Percentiles rank a stretch among this genome's conserved stretches.
Evolutionary conservation across 2,113 vertebrate species (phyloP).

Genomic region (Nothocercus julius): DNA sequence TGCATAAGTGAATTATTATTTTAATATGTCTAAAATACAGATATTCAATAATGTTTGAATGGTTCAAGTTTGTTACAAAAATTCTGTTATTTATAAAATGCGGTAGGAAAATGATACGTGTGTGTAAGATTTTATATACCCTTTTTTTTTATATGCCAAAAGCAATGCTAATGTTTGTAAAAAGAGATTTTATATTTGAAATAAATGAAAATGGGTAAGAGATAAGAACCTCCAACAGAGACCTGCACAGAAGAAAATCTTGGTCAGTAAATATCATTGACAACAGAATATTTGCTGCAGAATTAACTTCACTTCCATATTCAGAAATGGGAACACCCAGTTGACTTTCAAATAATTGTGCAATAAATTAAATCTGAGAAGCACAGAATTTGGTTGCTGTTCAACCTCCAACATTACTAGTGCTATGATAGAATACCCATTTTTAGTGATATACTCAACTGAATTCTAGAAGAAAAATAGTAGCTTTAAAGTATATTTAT

Average conservation of each 20-base stretch:
- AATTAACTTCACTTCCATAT: neutral
- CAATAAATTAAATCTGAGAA: neutral
- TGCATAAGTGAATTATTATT: neutral
- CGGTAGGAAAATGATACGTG: neutral
- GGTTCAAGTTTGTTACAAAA: neutral
- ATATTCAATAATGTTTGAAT: neutral
- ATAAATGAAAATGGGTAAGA: neutral
- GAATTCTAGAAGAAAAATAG: neutral
- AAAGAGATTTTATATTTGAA: neutral
- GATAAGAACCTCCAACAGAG: neutral
- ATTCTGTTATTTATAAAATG: conserved; percentile 12
- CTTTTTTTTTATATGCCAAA: neutral
- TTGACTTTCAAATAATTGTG: neutral
- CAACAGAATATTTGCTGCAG: neutral
- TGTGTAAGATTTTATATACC: neutral
- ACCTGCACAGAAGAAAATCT: neutral
- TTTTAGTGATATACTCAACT: neutral
- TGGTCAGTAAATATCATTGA: neutral
- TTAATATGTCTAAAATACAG: neutral
- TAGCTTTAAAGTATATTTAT: neutral
- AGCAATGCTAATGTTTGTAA: neutral
- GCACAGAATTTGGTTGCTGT: neutral
- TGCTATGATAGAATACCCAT: neutral
- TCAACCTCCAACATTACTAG: neutral
- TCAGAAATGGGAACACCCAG: neutral